Percentiles rank a stretch among this genome's conserved stretches.
Conservation (phyloP, 2,113 vertebrate species). For the Chiloscyllium plagiosum region DNA sequence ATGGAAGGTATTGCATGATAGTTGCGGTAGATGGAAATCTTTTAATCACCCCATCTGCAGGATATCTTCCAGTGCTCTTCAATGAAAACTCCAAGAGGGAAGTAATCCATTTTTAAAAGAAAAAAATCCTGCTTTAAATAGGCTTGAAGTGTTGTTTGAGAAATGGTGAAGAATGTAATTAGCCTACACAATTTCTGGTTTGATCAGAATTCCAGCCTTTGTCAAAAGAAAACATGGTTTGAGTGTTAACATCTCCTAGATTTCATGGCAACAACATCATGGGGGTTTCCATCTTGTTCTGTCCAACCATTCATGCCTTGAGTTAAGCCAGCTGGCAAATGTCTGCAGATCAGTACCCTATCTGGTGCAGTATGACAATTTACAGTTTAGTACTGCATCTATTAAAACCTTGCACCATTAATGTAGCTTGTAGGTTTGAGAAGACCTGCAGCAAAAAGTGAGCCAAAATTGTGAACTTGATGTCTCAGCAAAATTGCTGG, state of each 20-base stretch:
- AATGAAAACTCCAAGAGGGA: too few relatives aligned
- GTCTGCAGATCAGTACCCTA: not conserved
- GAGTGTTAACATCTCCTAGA: not conserved
- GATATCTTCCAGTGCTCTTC: too few relatives aligned
- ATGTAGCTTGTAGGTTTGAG: not conserved
- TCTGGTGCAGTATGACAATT: not conserved
- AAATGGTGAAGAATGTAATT: not conserved
- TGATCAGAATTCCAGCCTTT: not conserved
- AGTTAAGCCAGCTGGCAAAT: not conserved
- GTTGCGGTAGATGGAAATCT: too few relatives aligned
- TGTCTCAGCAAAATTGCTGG: not conserved
- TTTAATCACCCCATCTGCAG: too few relatives aligned
- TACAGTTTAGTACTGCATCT: not conserved
- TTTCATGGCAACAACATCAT: not conserved
- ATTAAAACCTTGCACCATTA: not conserved
- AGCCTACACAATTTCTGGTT: not conserved
- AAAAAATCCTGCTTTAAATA: not conserved
- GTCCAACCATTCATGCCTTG: not conserved
- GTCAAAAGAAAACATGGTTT: not conserved
- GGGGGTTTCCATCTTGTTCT: not conserved
- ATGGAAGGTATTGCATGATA: too few relatives aligned
- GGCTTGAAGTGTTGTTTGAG: not conserved
- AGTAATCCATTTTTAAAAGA: not conserved
- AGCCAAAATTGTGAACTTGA: not conserved
- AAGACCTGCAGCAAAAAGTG: not conserved